A percentile compares a stretch with the other conserved stretches of the same genome.
phyloP scores from a whole-genome alignment of 2,797 vertebrate species.

The Eulemur mongoz region DNA sequence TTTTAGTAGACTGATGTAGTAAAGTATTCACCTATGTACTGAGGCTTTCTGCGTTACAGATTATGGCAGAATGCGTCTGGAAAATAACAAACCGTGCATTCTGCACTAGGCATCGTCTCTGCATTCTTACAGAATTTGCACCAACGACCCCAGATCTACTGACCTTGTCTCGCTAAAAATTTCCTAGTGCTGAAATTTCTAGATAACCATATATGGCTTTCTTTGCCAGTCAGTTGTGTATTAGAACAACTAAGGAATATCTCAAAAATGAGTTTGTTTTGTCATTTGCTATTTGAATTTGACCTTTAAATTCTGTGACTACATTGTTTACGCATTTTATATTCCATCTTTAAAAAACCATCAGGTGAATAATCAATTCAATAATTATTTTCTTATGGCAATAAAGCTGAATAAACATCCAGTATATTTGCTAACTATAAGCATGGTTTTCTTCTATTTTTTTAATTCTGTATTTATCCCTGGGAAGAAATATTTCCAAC shows the following conservation, averaged over 20 bases:
- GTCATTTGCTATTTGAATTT: slow-evolving; percentile 46
- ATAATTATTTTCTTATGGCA: slow-evolving; percentile 61
- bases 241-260: background rate
- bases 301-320: slow-evolving; percentile 50
- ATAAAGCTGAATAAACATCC: slow-evolving; percentile 32
- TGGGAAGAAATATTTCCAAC: slow-evolving; percentile 64
- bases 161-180: background rate
- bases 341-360: slow-evolving; percentile 13
- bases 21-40: background rate
- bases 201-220: background rate
- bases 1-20: background rate
- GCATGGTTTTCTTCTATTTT: background rate
- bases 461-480: background rate
- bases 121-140: background rate
- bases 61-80: background rate
- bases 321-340: slow-evolving; percentile 44
- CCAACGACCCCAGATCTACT: background rate
- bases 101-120: background rate
- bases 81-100: background rate
- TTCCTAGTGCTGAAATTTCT: background rate
- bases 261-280: slow-evolving; percentile 36
- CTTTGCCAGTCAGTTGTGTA: background rate
- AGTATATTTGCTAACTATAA: background rate
- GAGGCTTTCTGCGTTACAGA: background rate
- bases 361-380: slow-evolving; percentile 43